Evolutionary conservation across 2,797 vertebrate species (phyloP).

Genomic region (Rhinogobio ventralis): DNA sequence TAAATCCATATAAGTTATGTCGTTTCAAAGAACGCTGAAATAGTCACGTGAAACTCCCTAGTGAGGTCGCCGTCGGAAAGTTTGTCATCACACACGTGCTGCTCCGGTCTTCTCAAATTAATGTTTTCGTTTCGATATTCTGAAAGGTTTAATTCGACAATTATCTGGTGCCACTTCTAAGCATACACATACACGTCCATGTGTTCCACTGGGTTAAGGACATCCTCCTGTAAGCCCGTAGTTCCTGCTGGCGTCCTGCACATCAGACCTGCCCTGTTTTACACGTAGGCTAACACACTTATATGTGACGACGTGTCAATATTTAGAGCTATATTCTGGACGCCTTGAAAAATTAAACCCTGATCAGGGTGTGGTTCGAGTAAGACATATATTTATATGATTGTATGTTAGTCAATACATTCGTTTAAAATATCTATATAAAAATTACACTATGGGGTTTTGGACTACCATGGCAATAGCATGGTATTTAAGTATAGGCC

Average conservation of each 20-base stretch:
- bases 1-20: not conserved
- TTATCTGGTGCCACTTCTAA: not conserved
- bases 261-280: slow-evolving; percentile 35
- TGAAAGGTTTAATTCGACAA: not conserved
- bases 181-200: no score
- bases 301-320: slow-evolving; percentile 35
- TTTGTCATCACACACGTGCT: slow-evolving; percentile 12
- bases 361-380: not conserved
- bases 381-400: not conserved
- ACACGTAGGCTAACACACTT: slow-evolving; percentile 11
- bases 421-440: not conserved
- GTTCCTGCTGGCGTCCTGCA: slow-evolving; percentile 13
- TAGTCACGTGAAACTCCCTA: not conserved
- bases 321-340: not conserved
- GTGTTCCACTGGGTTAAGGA: not conserved
- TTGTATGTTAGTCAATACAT: not conserved
- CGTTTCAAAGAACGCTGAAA: not conserved
- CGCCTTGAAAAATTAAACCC: not conserved
- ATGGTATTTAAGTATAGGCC: not conserved
- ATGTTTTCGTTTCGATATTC: not conserved
- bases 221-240: not conserved
- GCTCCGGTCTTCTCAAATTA: not conserved
- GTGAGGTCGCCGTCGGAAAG: not conserved
- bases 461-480: not conserved
- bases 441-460: not conserved